Percentiles rank a stretch among this genome's conserved stretches.
phyloP scores from a whole-genome alignment of 2,888 invertebrate genomes.

The Pollenia griseotomentosa region DNA sequence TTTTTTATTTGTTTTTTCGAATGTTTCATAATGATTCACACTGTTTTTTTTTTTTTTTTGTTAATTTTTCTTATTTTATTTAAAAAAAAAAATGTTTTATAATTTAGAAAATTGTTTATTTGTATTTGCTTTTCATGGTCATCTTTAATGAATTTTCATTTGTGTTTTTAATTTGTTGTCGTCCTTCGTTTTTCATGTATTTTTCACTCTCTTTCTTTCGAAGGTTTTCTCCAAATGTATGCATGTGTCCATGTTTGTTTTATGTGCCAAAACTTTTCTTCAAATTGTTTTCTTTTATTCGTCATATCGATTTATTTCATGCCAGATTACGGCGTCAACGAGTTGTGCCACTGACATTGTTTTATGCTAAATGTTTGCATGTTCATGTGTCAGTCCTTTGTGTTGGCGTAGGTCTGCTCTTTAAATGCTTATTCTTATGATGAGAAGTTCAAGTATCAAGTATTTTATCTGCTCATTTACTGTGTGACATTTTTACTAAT shows the following conservation, averaged over 20 bases:
- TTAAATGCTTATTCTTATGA: background rate
- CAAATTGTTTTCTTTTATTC: background rate
- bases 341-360: slow-evolving; percentile 70
- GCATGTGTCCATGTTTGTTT: slow-evolving; percentile 18
- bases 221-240: slow-evolving; percentile 12
- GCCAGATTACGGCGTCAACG: slow-evolving; percentile 65
- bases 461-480: slow-evolving; percentile 34
- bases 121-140: slow-evolving; percentile 50
- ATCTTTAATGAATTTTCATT: slow-evolving; percentile 53
- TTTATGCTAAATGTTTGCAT: slow-evolving; percentile 6
- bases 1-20: background rate
- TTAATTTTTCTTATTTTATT: slow-evolving; percentile 19
- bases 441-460: slow-evolving; percentile 68
- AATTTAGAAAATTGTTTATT: slow-evolving; percentile 20
- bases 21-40: slow-evolving; percentile 51
- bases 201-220: slow-evolving; percentile 45
- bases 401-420: slow-evolving; percentile 43
- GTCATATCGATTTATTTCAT: slow-evolving; percentile 59
- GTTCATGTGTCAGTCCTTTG: background rate
- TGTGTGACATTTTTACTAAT: slow-evolving; percentile 31
- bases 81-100: slow-evolving; percentile 18
- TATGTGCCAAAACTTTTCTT: slow-evolving; percentile 52
- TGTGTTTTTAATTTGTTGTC: slow-evolving; percentile 10
- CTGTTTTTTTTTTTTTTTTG: slow-evolving; percentile 26
- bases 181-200: slow-evolving; percentile 47